Evolutionary conservation across 1,140 invertebrate genomes (phyloP), one percentile per base, ranked within the genome.

Genomic region (Halictus rubicundus): DNA sequence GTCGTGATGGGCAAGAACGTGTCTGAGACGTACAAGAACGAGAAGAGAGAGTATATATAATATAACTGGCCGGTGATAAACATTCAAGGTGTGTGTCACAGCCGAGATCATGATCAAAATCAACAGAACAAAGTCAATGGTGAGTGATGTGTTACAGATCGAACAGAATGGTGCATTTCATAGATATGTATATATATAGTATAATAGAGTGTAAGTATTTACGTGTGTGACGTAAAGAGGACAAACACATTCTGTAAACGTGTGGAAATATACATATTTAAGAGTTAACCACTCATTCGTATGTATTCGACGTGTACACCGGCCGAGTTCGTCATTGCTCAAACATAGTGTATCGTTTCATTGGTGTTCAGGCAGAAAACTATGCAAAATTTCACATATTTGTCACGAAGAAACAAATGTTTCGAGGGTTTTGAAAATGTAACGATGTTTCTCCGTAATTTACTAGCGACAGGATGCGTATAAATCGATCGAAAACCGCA

Each of bases 1-100:
- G 84, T 87, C 86, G 86, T 87, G 86, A 87, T 85, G 80, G 80
- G 76, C 83, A 87, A 87, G 85, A 87, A 87, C 83, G 83, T 87
- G 85, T 87, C 85, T 87, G 85, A 84, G 85, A 74, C 80, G 85
- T 87, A 87, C 82, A 87, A 87, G 86, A 87, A 87, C 82, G 85
- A 87, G 76, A 87, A 85, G 76, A 87, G 78, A 84, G 79, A 79
- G 68, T 32, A 64, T 73, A 81, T 73, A 75, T 74, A 80, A 72
- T 42, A 78, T 71, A 81, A 85, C 46, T 85, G 82, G 68, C 39
- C 69, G 82, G 79, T 84, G 39, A 77, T 32, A 77, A 77, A 85
- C 83, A 85, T 85, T 84, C 82, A 84, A 52, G 19, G 49, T 46
- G 82, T 81, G 82, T 81, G 54, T 80, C 78, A 84, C 68, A 77